Base-by-base conservation (phyloP, 2,888 invertebrate genomes). In the Epinotia ramella region DNA sequence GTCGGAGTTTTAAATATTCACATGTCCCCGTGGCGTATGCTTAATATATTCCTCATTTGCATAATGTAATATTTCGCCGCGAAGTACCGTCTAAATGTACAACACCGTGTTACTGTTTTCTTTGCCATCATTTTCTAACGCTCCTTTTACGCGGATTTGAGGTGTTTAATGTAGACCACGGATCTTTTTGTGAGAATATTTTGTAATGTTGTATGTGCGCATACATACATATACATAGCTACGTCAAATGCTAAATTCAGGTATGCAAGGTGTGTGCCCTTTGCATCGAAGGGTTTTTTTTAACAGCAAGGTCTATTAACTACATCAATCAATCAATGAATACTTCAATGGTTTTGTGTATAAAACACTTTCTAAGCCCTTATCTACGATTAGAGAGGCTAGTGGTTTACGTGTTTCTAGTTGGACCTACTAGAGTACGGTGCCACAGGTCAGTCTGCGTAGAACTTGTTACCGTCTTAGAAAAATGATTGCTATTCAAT, bases 1-100 rank as follows among this genome's bases (percentile, higher is more conserved):
- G 89, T 88, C 86, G 81, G 84, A 84, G 82, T 87, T 89, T 91
- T 88, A 90, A 91, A 91, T 90, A 90, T 91, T 90, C 90, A 89
- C 87, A 85, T 86, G 84, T 87, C 85, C 85, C 86, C 84, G 84
- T 84, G 83, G 83, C 87, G 84, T 87, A 86, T 87, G 86, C 85
- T 87, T 89, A 89, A 89, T 89, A 87, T 86, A 89, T 87, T 86
- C 87, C 86, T 88, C 88, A 90, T 90, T 85, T 90, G 84, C 90
- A 90, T 90, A 89, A 90, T 88, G 88, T 89, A 86, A 89, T 90
- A 88, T 89, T 90, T 89, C 67, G 83, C 81, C 80, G 79, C 79
- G 82, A 82, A 84, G 80, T 81, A 82, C 82, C 83, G 80, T 77
- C 82, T 80, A 86, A 86, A 86, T 85, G 83, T 85, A 82, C 80